Base-by-base conservation (phyloP, 1,140 invertebrate species). In the Drosophila pandora region DNA sequence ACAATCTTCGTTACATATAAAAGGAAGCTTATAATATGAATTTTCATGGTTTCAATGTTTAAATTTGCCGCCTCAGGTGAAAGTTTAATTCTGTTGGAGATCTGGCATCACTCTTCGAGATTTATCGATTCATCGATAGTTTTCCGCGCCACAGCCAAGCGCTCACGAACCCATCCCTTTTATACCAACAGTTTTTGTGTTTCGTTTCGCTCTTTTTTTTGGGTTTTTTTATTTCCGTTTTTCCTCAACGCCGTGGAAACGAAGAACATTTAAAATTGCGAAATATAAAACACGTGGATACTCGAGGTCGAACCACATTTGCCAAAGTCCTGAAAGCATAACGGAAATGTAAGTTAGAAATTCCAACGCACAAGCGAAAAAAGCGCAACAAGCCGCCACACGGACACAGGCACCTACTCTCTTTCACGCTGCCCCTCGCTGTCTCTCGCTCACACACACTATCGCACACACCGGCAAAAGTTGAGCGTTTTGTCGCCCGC, bases 181-280 rank as follows among this genome's bases (percentile, higher is more conserved):
- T 43, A 17, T 17, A 41, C 61, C 62, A 50, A 32, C 54, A 68
- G 54, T 60, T 60, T 74, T 74, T 74, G 70, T 74, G 64, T 74
- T 70, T 69, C 57, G 32, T 34, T 73, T 74, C 68, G 65, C 65
- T 69, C 47, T 54, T 75, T 72, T 39, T 73, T 75, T 74, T 74
- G 58, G 52, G 59, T 74, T 74, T 74, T 52, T 74, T 74, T 64
- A 64, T 43, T 74, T 74, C 74, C 45, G 47, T 74, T 74, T 64
- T 59, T 32, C 74, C 41, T 45, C 41, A n/a, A 30, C 23, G 28
- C 37, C 54, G 12, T 21, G 21, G 43, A 22, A 21, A 47, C 9
- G 3, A 22, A 47, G 9, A 54, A 32, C 52, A 37, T 37, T 37
- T 37, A 3, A 37, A 37, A n/a, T 62, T 48, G 69, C 30, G 34